Evolutionary conservation across 2,113 vertebrate species (phyloP).

Genomic region (Gyps fulvus): DNA sequence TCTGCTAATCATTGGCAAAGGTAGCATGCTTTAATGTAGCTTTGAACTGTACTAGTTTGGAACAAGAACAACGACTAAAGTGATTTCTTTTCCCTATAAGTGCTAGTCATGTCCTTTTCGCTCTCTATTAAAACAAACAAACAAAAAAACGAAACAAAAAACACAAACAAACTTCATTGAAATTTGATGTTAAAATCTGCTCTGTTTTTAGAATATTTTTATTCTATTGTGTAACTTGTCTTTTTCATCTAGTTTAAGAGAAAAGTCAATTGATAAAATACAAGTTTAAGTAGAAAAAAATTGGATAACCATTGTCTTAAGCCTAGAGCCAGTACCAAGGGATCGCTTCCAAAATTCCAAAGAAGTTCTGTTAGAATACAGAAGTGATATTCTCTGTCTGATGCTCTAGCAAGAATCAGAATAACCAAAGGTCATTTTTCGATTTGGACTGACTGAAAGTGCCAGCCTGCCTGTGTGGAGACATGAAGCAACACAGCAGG

Average conservation of each 20-base stretch:
- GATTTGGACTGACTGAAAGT: background rate
- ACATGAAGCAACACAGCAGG: background rate
- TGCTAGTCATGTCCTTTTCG: background rate
- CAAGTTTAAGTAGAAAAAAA: background rate
- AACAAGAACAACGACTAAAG: background rate
- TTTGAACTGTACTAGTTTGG: background rate
- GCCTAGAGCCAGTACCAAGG: background rate
- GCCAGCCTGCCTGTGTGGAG: background rate
- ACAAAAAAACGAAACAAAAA: background rate
- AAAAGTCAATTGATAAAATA: background rate
- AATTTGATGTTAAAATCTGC: background rate
- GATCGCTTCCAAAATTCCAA: background rate
- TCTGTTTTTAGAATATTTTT: background rate
- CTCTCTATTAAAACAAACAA: background rate
- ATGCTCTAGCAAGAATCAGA: background rate
- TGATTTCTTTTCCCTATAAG: background rate
- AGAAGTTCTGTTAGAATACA: background rate
- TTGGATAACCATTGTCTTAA: background rate
- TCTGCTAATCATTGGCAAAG: constrained; percentile 93
- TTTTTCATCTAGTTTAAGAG: background rate
- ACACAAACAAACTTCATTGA: background rate
- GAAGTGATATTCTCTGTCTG: background rate
- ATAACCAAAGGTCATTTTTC: background rate
- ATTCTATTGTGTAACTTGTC: background rate
- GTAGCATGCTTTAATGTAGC: constrained; percentile 56